Evolutionary conservation across 2,113 vertebrate genomes (phyloP), one percentile per base, ranked within the genome.

Genomic region (Anolis sagrei): DNA sequence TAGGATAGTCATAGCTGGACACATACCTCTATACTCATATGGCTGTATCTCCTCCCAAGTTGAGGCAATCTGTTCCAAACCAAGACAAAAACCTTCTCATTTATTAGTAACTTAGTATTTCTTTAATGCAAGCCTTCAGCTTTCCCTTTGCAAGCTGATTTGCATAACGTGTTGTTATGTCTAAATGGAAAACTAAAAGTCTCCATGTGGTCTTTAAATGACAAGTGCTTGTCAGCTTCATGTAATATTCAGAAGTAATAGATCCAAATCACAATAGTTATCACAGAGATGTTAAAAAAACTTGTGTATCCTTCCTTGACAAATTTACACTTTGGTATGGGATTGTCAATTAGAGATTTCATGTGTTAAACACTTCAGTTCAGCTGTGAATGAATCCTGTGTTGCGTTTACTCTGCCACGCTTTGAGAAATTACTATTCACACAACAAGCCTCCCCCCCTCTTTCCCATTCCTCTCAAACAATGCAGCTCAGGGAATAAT

Each of bases 91-190:
- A 18, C 14, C 70, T 95, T 94, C 94, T 97, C 96, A 94, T 97
- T 97, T 96, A 97, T 97, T 97, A 97, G 96, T 95, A 95, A 96
- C 93, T 96, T n/a, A 93, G 95, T 95, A 91, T 97, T 95, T 96
- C 94, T 96, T 96, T 96, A 95, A 95, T 96, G 94, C 94, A 94
- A 96, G 96, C 95, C 96, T 96, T 95, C 93, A 96, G 96, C 64
- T 95, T 95, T 96, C 96, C 92, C 94, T 96, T 96, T 93, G 94
- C 94, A 96, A 95, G 93, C 94, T 95, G 69, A 97, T 97, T 97
- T 97, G 95, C 97, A 97, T 97, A 97, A 97, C 97, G 96, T 96
- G 96, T 97, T 97, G 96, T 97, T 97, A 97, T 96, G 96, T 96
- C 96, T 97, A 97, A 97, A 97, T 95, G 95, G 96, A 96, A 97